phyloP scores from a whole-genome alignment of 2,888 invertebrate species.

The Incurvaria masculella region DNA sequence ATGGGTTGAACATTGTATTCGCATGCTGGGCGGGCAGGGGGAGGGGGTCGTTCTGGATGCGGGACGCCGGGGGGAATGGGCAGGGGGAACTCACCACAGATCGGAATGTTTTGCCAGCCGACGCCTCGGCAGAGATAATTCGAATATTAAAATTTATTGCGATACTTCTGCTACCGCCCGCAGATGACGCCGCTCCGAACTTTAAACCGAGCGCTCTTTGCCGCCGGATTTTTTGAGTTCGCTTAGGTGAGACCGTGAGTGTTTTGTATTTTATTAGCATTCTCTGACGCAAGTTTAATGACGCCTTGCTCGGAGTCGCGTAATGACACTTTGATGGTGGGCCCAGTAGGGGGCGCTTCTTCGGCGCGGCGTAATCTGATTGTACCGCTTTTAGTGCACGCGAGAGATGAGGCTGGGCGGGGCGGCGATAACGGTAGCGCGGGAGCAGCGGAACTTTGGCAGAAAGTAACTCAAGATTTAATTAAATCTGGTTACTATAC shows the following conservation, averaged over 20 bases:
- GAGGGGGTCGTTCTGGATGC: too few relatives aligned
- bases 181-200: neutral
- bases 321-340: neutral
- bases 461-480: neutral
- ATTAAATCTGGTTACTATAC: neutral
- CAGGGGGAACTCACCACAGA: too few relatives aligned
- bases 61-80: too few relatives aligned
- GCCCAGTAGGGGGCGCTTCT: neutral
- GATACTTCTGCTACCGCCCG: neutral
- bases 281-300: neutral
- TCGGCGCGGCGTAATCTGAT: neutral
- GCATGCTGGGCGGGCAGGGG: too few relatives aligned
- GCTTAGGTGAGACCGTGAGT: neutral
- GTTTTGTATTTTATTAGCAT: neutral
- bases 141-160: neutral
- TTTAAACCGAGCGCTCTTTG: neutral
- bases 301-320: neutral
- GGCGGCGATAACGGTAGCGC: neutral
- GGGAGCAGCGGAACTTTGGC: neutral
- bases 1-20: too few relatives aligned
- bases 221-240: neutral
- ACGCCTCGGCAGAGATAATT: neutral
- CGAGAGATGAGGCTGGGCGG: neutral
- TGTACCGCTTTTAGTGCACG: neutral
- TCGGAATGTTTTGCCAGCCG: neutral